Conservation (phyloP, 2,888 invertebrate genomes). For the Drosophila subquinaria region DNA sequence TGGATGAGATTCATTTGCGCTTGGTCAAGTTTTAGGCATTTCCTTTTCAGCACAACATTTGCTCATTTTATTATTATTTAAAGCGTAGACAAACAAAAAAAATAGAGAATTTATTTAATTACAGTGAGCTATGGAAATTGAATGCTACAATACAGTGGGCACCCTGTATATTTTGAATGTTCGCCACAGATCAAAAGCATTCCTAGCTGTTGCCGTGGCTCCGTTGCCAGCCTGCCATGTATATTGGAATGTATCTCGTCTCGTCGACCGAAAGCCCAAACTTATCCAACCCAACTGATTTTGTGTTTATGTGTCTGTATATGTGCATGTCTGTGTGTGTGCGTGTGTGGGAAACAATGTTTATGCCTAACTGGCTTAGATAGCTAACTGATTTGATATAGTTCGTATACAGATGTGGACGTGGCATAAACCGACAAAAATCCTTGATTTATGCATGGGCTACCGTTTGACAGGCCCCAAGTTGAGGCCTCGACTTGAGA, state of each 20-base stretch:
- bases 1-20: slow-evolving; percentile 12
- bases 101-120: slow-evolving; percentile 59
- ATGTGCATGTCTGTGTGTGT: slow-evolving; percentile 24
- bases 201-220: slow-evolving; percentile 75
- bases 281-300: slow-evolving; percentile 44
- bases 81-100: slow-evolving; percentile 19
- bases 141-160: slow-evolving; percentile 49
- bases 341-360: slow-evolving; percentile 75
- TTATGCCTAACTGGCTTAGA: slow-evolving; percentile 73
- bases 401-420: slow-evolving; percentile 37
- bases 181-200: slow-evolving; percentile 77
- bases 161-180: slow-evolving; percentile 67
- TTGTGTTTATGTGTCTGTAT: slow-evolving; percentile 28
- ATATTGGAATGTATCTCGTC: slow-evolving; percentile 65
- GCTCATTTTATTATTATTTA: slow-evolving; percentile 30
- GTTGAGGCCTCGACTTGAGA: slow-evolving; percentile 4
- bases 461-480: slow-evolving; percentile 74
- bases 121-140: slow-evolving; percentile 60
- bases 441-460: slow-evolving; percentile 80
- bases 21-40: slow-evolving; percentile 35
- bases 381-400: slow-evolving; percentile 61
- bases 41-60: slow-evolving; percentile 23
- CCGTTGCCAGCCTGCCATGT: slow-evolving; percentile 45
- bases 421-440: slow-evolving; percentile 54
- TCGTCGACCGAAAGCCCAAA: slow-evolving; percentile 48